Evolutionary conservation across 2,888 invertebrate genomes (phyloP).

Genomic region (Gymnocheta viridis): DNA sequence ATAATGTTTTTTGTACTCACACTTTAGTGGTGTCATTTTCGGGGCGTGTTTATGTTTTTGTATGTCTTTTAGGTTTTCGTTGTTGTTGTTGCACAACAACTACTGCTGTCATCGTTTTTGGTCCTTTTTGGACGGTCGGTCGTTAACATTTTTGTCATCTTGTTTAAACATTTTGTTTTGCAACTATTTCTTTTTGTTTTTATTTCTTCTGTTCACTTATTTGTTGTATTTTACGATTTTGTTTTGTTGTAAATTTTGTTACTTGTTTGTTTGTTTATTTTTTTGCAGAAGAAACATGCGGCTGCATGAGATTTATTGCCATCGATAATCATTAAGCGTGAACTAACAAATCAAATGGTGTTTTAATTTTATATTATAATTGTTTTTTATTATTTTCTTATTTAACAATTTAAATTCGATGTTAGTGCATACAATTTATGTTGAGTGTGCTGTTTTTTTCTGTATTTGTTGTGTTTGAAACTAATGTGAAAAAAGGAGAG

Average conservation of each 20-base stretch:
- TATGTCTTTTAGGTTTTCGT: background rate
- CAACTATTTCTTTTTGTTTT: constrained; percentile 39
- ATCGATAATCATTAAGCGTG: constrained; percentile 71
- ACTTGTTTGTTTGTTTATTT: constrained; percentile 35
- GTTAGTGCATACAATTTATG: constrained; percentile 56
- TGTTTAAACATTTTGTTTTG: constrained; percentile 67
- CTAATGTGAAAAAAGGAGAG: background rate
- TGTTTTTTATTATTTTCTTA: background rate
- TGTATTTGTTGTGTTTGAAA: background rate
- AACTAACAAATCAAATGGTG: constrained; percentile 69
- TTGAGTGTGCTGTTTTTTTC: constrained; percentile 12
- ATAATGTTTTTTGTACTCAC: constrained; percentile 10
- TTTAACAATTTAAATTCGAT: constrained; percentile 46
- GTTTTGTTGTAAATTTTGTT: constrained; percentile 55
- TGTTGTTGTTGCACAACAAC: constrained; percentile 38
- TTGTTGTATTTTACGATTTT: constrained; percentile 54
- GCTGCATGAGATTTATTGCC: constrained; percentile 71
- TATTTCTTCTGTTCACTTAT: constrained; percentile 14
- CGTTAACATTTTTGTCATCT: constrained; percentile 69
- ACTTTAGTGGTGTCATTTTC: constrained; percentile 31
- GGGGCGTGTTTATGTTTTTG: constrained; percentile 60
- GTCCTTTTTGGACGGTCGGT: constrained; percentile 62
- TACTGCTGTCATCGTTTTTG: constrained; percentile 56
- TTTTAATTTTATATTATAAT: constrained; percentile 53
- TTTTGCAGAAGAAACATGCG: constrained; percentile 62